Conservation (phyloP, 2,888 invertebrate genomes). For the Copidosoma aretas region DNA sequence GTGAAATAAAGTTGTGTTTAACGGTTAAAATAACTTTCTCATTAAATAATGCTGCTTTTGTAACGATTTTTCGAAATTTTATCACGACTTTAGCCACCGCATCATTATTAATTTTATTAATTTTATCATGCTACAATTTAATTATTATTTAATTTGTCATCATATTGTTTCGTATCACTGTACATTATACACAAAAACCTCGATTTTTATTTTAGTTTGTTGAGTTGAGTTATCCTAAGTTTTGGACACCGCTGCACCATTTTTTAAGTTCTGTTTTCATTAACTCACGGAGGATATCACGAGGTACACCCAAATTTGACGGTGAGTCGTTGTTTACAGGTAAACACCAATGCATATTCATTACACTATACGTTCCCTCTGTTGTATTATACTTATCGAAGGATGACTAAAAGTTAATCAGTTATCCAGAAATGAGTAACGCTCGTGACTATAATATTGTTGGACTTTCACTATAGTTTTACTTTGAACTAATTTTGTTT, state of each 20-base stretch:
- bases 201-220: conserved; percentile 49
- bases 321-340: conserved; percentile 51
- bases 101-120: neutral
- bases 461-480: neutral
- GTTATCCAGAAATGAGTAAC: no score
- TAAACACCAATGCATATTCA: conserved; percentile 12
- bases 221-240: conserved; percentile 54
- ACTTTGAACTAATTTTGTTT: neutral
- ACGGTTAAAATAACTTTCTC: no score
- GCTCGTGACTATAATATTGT: neutral
- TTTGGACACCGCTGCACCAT: conserved; percentile 49
- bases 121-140: no score
- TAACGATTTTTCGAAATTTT: no score
- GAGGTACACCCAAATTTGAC: conserved; percentile 58
- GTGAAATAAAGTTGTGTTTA: no score
- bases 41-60: no score
- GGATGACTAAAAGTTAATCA: no score
- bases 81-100: no score
- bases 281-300: conserved; percentile 44
- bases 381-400: neutral
- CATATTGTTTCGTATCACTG: no score
- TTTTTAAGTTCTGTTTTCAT: conserved; percentile 54
- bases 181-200: no score
- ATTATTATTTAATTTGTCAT: no score
- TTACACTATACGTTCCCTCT: neutral